These are phyloP conservation scores for Phaedon cochleariae DNA, from an alignment of 2,888 invertebrate genomes.

Conservation along the genomic window DNA sequence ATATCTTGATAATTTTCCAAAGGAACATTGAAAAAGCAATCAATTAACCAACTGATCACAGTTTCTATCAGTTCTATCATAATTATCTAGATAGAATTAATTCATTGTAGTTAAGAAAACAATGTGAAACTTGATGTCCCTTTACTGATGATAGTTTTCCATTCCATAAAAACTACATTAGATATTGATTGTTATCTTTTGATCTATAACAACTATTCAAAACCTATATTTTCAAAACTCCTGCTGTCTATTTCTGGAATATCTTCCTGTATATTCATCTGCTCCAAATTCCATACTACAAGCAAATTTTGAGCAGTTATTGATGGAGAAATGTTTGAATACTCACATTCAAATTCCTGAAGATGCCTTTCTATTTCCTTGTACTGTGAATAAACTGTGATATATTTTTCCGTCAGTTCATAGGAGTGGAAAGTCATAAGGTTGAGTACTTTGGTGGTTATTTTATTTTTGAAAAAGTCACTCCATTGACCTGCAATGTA, in stretches of 20 bases:
- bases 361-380: conserved; percentile 49
- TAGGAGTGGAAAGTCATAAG: conserved; percentile 49
- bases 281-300: conserved; percentile 42
- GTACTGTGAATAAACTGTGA: conserved; percentile 48
- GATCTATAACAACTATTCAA: conserved; percentile 19
- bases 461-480: conserved; percentile 37
- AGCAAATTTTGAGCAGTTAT: conserved; percentile 18
- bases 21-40: too few relatives aligned
- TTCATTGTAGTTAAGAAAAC: too few relatives aligned
- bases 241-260: conserved; percentile 35
- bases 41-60: too few relatives aligned
- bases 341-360: conserved; percentile 39
- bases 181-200: too few relatives aligned
- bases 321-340: conserved; percentile 3
- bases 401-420: conserved; percentile 50
- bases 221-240: conserved; percentile 36
- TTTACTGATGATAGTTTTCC: too few relatives aligned
- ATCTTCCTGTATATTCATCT: conserved; percentile 46
- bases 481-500: conserved; percentile 38
- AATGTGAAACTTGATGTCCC: too few relatives aligned
- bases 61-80: too few relatives aligned
- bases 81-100: too few relatives aligned
- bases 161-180: too few relatives aligned
- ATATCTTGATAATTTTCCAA: too few relatives aligned
- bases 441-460: conserved; percentile 39